Base-by-base conservation (phyloP, 2,888 invertebrate species). In the Acleris holmiana region DNA sequence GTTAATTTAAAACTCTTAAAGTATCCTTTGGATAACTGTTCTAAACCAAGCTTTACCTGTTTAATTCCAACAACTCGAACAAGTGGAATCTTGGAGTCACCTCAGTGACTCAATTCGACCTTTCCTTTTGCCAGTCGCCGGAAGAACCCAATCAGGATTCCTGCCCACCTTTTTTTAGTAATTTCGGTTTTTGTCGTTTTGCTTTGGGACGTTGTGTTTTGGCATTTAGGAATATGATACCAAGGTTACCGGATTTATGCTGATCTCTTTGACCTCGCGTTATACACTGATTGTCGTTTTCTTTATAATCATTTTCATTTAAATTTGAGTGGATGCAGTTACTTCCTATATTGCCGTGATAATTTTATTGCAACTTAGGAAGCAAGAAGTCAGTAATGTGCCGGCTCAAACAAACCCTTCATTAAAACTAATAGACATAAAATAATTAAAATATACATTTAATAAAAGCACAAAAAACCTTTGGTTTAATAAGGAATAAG, bases 131-230 rank as follows among this genome's bases (percentile, higher is more conserved):
- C 78, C 84, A 80, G 74, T 77, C 89, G 82, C 88, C 89, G 91
- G 91, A 91, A 91, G 89, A 87, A 68, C 78, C 87, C 85, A 84
- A 88, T 88, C 85, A 77, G 82, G 82, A 89, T 89, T 87, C 85
- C 76, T 82, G 78, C 73, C 76, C 76, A 77, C 75, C 83, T 79
- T 83, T 86, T 83, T 84, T 77, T 64, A 73, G 77, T 76, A 77
- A 84, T 82, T 83, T 83, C 73, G 73, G 75, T 73, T 73, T 65
- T 65, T 51, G 63, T 72, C 17, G 47, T 19, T 47, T 63, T 44
- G 19, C 35, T 47, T 51, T 19, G 51, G 48, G 53, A 44, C 47
- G 44, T 57, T 41, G 29, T 35, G 57, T 58, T 63, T 53, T 47
- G 58, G 47, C 51, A 47, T 63, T 63, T 41, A 58, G 47, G 51